phyloP scores from a whole-genome alignment of 1,140 invertebrate genomes.

The Colletes latitarsis region DNA sequence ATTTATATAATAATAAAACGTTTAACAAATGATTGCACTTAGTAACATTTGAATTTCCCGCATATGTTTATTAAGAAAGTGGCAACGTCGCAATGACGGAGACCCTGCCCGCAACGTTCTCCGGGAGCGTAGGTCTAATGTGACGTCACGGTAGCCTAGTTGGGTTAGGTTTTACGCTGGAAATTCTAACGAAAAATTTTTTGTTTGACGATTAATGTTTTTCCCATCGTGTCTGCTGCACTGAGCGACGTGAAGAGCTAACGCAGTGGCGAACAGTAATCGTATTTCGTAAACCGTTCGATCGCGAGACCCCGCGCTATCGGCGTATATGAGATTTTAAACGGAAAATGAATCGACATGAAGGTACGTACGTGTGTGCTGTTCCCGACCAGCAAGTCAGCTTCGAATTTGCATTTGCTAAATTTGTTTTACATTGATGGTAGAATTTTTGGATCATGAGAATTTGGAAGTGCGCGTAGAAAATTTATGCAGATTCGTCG shows the following conservation, averaged over 20 bases:
- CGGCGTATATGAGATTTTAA: constrained; percentile 82
- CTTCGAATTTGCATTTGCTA: constrained; percentile 14
- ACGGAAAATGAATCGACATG: constrained; percentile 90
- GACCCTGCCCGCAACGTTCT: constrained; percentile 47
- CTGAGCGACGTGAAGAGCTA: constrained; percentile 48
- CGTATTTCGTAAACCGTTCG: constrained; percentile 78
- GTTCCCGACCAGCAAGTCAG: constrained; percentile 62
- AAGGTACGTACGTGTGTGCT: constrained; percentile 84
- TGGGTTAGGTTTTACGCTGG: constrained; percentile 87
- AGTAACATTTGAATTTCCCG: constrained; percentile 45
- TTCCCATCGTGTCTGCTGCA: constrained; percentile 77
- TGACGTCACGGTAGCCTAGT: constrained; percentile 87
- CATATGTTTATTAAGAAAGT: not conserved
- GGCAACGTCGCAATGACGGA: constrained; percentile 48
- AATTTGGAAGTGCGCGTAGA: not conserved
- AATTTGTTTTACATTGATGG: constrained; percentile 21
- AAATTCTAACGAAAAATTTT: constrained; percentile 85
- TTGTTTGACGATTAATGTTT: constrained; percentile 84
- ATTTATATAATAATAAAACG: not conserved
- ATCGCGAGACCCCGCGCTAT: constrained; percentile 79
- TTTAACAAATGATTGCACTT: not conserved
- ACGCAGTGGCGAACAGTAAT: constrained; percentile 44
- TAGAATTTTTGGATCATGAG: not conserved
- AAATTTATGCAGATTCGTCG: constrained; percentile 27
- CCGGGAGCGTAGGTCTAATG: constrained; percentile 76